Conservation (phyloP, 2,113 vertebrate species). For the Glareola pratincola region DNA sequence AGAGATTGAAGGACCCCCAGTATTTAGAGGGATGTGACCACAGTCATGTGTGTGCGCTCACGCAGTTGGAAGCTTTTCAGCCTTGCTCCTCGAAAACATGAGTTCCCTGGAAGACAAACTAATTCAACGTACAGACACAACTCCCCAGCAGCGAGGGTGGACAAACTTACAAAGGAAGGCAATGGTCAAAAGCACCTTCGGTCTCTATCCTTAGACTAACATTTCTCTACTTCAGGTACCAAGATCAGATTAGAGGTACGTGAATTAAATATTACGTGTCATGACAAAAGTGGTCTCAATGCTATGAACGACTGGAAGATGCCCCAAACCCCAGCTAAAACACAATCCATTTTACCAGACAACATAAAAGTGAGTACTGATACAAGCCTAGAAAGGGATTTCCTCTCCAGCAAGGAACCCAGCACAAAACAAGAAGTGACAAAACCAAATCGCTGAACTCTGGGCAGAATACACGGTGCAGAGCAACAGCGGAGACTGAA, state of each 20-base stretch:
- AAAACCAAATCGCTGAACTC: not conserved
- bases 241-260: not conserved
- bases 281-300: not conserved
- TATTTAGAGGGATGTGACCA: not conserved
- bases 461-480: not conserved
- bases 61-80: not conserved
- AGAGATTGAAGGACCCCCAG: not conserved
- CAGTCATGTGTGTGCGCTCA: not conserved
- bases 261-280: not conserved
- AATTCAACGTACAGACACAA: not conserved
- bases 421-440: not conserved
- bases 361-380: not conserved
- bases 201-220: not conserved
- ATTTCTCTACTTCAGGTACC: not conserved
- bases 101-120: not conserved
- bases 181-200: not conserved
- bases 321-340: not conserved
- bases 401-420: not conserved
- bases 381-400: not conserved
- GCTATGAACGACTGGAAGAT: not conserved
- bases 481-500: not conserved
- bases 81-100: not conserved
- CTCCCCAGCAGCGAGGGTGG: not conserved
- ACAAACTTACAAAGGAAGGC: not conserved
- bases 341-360: not conserved